These are phyloP conservation scores for Plutomurus gul DNA, from an alignment of 1,140 invertebrate species.

Conservation along the genomic window DNA sequence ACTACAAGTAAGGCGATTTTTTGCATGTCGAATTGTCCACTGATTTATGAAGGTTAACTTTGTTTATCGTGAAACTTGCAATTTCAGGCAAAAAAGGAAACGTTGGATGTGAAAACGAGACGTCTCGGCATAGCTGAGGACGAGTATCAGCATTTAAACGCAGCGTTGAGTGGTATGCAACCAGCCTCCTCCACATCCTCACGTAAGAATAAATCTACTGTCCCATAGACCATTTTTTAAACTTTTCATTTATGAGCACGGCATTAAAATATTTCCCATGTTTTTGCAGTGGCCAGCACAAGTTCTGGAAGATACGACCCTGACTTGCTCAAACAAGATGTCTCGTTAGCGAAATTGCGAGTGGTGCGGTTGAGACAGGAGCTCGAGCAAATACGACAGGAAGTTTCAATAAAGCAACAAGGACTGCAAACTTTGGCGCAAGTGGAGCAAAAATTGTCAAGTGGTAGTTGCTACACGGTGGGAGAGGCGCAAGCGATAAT, in stretches of 20 bases:
- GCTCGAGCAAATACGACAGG: slow-evolving; percentile 79
- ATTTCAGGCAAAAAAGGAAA: slow-evolving; percentile 88
- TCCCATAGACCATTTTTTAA: too few relatives aligned
- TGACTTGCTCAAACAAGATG: slow-evolving; percentile 88
- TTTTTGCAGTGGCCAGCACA: slow-evolving; percentile 77
- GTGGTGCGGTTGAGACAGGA: slow-evolving; percentile 88
- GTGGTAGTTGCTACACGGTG: slow-evolving; percentile 85
- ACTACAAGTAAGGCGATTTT: slow-evolving; percentile 70
- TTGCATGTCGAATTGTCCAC: neutral
- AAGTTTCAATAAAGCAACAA: slow-evolving; percentile 87
- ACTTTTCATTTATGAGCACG: too few relatives aligned
- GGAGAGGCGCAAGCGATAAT: slow-evolving; percentile 92
- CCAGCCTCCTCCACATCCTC: slow-evolving; percentile 80
- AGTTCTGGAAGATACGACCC: slow-evolving; percentile 92
- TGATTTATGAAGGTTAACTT: neutral
- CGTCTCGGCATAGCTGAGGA: slow-evolving; percentile 88
- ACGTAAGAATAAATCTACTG: slow-evolving; percentile 69
- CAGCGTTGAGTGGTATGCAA: slow-evolving; percentile 71
- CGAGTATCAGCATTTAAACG: slow-evolving; percentile 92
- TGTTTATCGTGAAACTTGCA: neutral
- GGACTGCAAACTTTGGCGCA: slow-evolving; percentile 88
- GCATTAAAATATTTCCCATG: too few relatives aligned
- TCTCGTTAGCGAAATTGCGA: slow-evolving; percentile 82
- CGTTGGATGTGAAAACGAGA: slow-evolving; percentile 93
- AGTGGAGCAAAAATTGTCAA: slow-evolving; percentile 87